A percentile compares a stretch with the other conserved stretches of the same genome.
Conservation (phyloP, 2,113 vertebrate genomes). For the Anguilla japonica region DNA sequence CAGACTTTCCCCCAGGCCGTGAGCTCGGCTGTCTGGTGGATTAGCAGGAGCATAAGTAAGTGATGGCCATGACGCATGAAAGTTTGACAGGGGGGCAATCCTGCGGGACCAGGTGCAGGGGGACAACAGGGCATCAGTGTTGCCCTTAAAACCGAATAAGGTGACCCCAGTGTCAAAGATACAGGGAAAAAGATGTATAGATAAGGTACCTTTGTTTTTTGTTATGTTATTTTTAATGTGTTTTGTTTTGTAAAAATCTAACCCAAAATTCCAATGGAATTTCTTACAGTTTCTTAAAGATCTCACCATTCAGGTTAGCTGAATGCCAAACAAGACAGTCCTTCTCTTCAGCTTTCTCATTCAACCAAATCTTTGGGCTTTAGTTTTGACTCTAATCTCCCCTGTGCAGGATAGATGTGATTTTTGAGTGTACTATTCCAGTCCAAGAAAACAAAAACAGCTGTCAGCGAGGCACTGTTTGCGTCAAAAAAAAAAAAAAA, state of each 20-base stretch:
- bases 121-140: slow-evolving; percentile 29
- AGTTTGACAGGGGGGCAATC: slow-evolving; percentile 27
- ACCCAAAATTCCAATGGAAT: too few species aligned
- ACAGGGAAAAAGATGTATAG: too few species aligned
- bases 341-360: too few species aligned
- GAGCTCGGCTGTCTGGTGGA: slow-evolving; percentile 35
- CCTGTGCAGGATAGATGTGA: background rate
- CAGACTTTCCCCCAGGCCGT: slow-evolving; percentile 30
- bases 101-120: slow-evolving; percentile 31
- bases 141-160: slow-evolving; percentile 48
- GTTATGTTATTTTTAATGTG: background rate
- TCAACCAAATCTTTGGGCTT: slow-evolving; percentile 20
- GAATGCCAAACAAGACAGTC: background rate
- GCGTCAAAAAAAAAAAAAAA: slow-evolving; percentile 24
- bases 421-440: background rate
- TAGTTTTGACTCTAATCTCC: too few species aligned
- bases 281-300: background rate
- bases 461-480: slow-evolving; percentile 46
- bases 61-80: slow-evolving; percentile 51
- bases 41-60: slow-evolving; percentile 34
- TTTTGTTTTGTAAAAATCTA: background rate
- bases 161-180: slow-evolving; percentile 50
- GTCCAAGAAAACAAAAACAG: background rate
- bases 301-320: background rate
- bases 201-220: too few species aligned